Percentiles rank a stretch among this genome's conserved stretches.
Evolutionary conservation across 2,113 vertebrate species (phyloP).

Genomic region (Patagioenas fasciata): DNA sequence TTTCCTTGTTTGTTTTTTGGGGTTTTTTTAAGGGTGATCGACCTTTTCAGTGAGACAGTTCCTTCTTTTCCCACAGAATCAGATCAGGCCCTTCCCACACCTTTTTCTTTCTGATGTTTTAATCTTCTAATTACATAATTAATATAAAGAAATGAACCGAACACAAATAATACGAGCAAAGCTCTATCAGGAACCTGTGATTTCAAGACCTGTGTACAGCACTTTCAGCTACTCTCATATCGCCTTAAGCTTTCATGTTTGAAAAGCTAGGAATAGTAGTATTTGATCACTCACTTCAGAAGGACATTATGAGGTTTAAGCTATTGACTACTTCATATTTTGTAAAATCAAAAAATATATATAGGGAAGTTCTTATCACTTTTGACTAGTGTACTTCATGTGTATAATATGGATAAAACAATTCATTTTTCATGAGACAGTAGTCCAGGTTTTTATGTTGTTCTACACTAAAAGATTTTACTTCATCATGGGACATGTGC

Average conservation of each 20-base stretch:
- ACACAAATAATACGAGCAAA: neutral
- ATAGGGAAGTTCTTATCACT: neutral
- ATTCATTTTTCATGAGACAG: neutral
- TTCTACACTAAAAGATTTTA: neutral
- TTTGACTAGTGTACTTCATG: neutral
- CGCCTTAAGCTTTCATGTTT: neutral
- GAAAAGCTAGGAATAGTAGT: neutral
- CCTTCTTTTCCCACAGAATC: accelerated
- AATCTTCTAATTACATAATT: neutral
- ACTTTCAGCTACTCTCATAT: neutral
- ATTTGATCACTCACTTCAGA: conserved; percentile 20
- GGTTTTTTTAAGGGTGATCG: accelerated
- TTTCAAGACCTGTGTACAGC: neutral
- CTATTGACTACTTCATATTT: neutral
- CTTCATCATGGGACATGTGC: neutral
- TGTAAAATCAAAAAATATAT: neutral
- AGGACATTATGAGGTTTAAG: neutral
- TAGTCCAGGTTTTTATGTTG: neutral
- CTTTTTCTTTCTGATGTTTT: neutral
- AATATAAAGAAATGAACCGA: neutral
- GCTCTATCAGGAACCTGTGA: neutral
- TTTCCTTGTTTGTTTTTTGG: too few relatives aligned
- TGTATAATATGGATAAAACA: neutral
- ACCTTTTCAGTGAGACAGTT: neutral
- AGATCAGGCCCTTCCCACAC: neutral